Evolutionary conservation across 2,888 invertebrate genomes (phyloP).

Genomic region (Athripsodes cinereus): DNA sequence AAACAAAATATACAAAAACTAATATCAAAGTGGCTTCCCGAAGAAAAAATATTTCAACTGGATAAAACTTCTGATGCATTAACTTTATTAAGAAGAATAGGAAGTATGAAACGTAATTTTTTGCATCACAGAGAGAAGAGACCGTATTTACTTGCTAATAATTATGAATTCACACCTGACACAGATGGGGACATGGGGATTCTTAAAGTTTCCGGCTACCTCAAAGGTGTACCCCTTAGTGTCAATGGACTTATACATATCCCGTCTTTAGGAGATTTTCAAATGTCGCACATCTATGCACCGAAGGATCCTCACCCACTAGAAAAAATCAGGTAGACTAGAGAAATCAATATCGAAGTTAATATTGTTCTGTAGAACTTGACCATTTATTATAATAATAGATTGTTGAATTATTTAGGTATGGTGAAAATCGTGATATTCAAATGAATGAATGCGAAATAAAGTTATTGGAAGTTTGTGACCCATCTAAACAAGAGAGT

Average conservation of each 20-base stretch:
- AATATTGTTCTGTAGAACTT: not conserved
- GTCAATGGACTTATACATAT: conserved; percentile 88
- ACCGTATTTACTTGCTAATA: conserved; percentile 79
- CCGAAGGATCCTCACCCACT: conserved; percentile 63
- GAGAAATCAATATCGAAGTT: not conserved
- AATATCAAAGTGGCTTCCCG: conserved; percentile 69
- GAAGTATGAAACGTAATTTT: conserved; percentile 72
- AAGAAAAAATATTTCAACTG: conserved; percentile 73
- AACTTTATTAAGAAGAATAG: conserved; percentile 60
- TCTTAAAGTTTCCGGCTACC: conserved; percentile 78
- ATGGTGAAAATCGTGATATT: conserved; percentile 41
- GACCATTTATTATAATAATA: no score
- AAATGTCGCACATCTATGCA: conserved; percentile 74
- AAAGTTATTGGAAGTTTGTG: conserved; percentile 52
- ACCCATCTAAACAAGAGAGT: conserved; percentile 65
- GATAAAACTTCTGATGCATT: conserved; percentile 72
- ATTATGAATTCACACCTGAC: conserved; percentile 58
- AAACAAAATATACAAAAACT: conserved; percentile 61
- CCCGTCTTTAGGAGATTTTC: conserved; percentile 89
- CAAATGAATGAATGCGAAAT: conserved; percentile 42
- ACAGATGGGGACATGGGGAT: conserved; percentile 52
- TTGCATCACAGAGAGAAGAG: conserved; percentile 73
- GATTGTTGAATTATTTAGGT: conserved; percentile 6
- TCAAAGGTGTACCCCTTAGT: conserved; percentile 76
- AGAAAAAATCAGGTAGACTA: conserved; percentile 43